Evolutionary conservation across 2,797 vertebrate species (phyloP), one percentile per base, ranked within the genome.

Genomic region (Hafferia zeledoni): DNA sequence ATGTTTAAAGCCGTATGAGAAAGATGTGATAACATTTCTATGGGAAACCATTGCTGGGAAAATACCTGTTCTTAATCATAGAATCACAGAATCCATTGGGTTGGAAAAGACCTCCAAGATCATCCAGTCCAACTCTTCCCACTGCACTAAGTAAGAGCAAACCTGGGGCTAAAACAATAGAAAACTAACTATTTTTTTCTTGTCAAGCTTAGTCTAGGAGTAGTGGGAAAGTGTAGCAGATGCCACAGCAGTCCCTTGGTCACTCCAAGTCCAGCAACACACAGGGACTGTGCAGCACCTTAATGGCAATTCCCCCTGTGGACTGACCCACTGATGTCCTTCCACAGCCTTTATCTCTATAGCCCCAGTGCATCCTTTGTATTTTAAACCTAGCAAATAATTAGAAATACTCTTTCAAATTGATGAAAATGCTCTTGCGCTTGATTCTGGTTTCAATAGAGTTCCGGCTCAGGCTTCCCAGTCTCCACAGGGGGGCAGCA

Each of bases 401-500:
- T 70, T 49, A 67, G 25, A 83, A 91, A 78, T 61, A n/a, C 8
- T 56, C 18, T 46, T 50, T 55, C 23, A 89, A 63, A n/a, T 28
- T 13, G 25, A 9, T 47, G 18, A 75, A 87, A 93, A 65, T 33
- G 33, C 27, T 46, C 35, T 52, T 60, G 33, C 25, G 3, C 17
- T 89, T 6, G 6, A 59, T 70, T 59, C 13, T 56, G 41, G 2
- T 85, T 91, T 78, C 37, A 15, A 22, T 63, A 25, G 30, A 83
- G 67, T 52, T 72, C n/a, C 44, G 22, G 44, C 33, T 35, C 72
- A 85, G 52, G 27, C 33, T 56, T 47, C 65, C n/a, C 60, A n/a
- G 39, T 33, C 64, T 94, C 97, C 97, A 97, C 97, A 94, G 88
- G 96, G 97, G 95, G 97, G 97, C 97, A 97, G 97, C 95, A 95